phyloP scores from a whole-genome alignment of 2,888 invertebrate species.

The Helicoverpa assulta region DNA sequence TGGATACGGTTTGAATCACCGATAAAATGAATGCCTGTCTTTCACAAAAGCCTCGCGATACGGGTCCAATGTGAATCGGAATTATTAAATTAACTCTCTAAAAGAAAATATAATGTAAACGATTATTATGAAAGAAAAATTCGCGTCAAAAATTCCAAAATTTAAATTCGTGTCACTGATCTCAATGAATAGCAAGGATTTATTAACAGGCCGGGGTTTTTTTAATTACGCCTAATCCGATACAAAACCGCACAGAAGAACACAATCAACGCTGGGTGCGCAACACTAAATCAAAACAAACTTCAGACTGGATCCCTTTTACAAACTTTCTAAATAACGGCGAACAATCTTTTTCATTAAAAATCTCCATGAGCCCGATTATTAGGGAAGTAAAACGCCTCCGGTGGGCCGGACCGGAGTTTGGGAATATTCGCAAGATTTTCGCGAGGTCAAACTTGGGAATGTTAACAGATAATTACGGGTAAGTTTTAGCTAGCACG shows the following conservation, averaged over 20 bases:
- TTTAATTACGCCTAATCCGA: slow-evolving; percentile 84
- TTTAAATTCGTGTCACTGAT: slow-evolving; percentile 55
- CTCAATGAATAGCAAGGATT: slow-evolving; percentile 53
- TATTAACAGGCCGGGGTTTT: slow-evolving; percentile 68
- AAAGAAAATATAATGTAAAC: slow-evolving; percentile 58
- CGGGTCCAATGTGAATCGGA: slow-evolving; percentile 72
- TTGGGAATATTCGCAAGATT: slow-evolving; percentile 84
- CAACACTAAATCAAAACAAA: slow-evolving; percentile 89
- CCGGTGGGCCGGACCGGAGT: slow-evolving; percentile 80
- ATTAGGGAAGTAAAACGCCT: slow-evolving; percentile 89
- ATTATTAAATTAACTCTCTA: slow-evolving; percentile 70
- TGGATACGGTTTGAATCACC: slow-evolving; percentile 79
- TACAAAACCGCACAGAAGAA: slow-evolving; percentile 85
- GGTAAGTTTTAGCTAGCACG: slow-evolving; percentile 89
- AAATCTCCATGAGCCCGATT: slow-evolving; percentile 88
- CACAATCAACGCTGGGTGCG: slow-evolving; percentile 81
- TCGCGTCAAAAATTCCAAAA: slow-evolving; percentile 28
- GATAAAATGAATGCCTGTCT: slow-evolving; percentile 81
- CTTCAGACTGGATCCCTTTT: slow-evolving; percentile 86
- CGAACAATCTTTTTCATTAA: slow-evolving; percentile 90
- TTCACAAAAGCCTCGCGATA: slow-evolving; percentile 73
- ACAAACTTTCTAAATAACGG: slow-evolving; percentile 89
- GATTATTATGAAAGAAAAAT: slow-evolving; percentile 29
- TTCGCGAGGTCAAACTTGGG: slow-evolving; percentile 89
- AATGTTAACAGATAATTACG: slow-evolving; percentile 90